These are phyloP conservation scores for Heliconius ethilla DNA, from an alignment of 2,888 invertebrate genomes.

Conservation along the genomic window DNA sequence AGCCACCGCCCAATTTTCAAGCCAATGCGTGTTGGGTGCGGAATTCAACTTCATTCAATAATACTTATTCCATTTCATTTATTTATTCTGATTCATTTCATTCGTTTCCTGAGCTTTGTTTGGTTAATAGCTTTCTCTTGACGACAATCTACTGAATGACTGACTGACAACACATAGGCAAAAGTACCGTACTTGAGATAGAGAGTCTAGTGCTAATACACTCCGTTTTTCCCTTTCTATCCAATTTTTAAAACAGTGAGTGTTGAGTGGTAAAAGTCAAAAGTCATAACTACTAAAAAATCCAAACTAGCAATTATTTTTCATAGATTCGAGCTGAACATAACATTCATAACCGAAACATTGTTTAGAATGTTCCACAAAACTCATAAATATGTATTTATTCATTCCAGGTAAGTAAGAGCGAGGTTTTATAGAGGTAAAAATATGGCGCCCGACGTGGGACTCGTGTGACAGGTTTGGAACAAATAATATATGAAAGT, in stretches of 20 bases:
- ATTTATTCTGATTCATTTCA: too few species aligned
- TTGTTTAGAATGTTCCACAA: conserved; percentile 8
- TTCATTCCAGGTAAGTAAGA: conserved; percentile 34
- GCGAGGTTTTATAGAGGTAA: conserved; percentile 12
- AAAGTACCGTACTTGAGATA: background rate
- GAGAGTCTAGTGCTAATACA: background rate
- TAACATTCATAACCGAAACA: background rate
- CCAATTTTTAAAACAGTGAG: background rate
- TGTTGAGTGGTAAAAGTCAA: background rate
- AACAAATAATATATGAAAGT: background rate
- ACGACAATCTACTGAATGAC: too few species aligned
- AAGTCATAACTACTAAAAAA: background rate
- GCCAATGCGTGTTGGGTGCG: too few species aligned
- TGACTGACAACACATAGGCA: too few species aligned
- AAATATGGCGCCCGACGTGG: conserved; percentile 29
- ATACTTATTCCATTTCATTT: too few species aligned
- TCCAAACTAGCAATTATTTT: background rate
- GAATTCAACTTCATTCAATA: too few species aligned
- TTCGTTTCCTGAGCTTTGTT: too few species aligned
- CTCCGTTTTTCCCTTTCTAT: background rate
- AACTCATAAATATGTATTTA: conserved; percentile 30
- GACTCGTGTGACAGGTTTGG: background rate
- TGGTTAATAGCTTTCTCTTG: too few species aligned
- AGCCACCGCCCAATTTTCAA: too few species aligned
- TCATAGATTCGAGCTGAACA: background rate